These are phyloP conservation scores for Henricia sp. DNA, from an alignment of 53 echinoderm and acorn worm genomes.

Conservation along the genomic window DNA sequence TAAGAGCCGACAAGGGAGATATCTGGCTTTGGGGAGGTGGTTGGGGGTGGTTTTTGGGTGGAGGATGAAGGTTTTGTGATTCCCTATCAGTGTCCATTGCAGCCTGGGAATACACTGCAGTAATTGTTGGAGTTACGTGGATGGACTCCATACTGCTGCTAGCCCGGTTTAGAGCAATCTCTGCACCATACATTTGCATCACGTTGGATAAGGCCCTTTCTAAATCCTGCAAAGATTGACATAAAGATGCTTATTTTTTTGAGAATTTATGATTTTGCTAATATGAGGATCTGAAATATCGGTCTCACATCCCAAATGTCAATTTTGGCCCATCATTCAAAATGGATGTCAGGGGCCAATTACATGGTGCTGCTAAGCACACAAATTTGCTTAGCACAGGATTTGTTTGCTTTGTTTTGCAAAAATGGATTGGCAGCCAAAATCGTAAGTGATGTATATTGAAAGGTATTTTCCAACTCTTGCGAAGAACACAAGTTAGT, in stretches of 20 bases:
- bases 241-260: neutral
- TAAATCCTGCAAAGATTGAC: conserved; percentile 44
- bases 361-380: no score
- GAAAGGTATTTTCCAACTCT: no score
- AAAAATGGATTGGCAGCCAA: no score
- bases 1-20: conserved; percentile 16
- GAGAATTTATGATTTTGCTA: neutral
- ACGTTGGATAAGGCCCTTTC: conserved; percentile 70
- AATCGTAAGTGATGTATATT: no score
- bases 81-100: conserved; percentile 43
- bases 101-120: conserved; percentile 67
- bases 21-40: conserved; percentile 22
- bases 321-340: no score
- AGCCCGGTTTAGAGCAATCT: conserved; percentile 46
- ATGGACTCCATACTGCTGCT: conserved; percentile 30
- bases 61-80: neutral
- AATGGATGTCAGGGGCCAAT: no score
- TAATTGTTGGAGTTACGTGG: conserved; percentile 63
- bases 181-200: conserved; percentile 73
- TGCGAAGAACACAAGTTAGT: no score
- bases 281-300: no score
- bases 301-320: no score
- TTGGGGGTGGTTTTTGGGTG: conserved; percentile 37
- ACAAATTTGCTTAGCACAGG: no score
- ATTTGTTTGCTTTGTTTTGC: no score